Evolutionary conservation across 2,888 invertebrate species (phyloP).

Genomic region (Cephus spinipes): DNA sequence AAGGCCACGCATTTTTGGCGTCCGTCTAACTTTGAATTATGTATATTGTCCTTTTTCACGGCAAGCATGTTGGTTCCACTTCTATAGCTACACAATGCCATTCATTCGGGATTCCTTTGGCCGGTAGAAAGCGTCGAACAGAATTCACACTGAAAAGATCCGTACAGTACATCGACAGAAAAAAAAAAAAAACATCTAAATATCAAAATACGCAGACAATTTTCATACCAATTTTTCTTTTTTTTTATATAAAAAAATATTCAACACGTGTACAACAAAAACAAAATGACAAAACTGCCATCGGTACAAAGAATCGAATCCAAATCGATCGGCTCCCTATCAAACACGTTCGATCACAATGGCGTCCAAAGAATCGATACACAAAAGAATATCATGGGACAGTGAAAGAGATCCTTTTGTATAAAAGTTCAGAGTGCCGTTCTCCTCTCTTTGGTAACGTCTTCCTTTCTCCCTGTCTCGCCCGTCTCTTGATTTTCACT

Average conservation of each 20-base stretch:
- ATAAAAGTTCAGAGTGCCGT: not conserved
- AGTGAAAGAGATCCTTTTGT: slow-evolving; percentile 9
- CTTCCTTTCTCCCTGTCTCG: slow-evolving; percentile 10
- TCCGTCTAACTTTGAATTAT: slow-evolving; percentile 41
- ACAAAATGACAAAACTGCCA: not conserved
- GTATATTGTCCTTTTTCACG: slow-evolving; percentile 27
- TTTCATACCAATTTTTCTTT: not conserved
- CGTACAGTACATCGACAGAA: not conserved
- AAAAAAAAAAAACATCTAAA: not conserved
- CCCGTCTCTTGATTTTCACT: slow-evolving; percentile 11
- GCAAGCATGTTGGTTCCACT: not conserved
- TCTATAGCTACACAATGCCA: not conserved
- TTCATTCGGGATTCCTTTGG: not conserved
- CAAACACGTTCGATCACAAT: slow-evolving; percentile 1
- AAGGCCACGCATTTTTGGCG: slow-evolving; percentile 38
- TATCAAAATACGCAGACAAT: not conserved
- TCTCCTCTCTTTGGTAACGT: slow-evolving; percentile 2
- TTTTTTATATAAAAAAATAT: not conserved
- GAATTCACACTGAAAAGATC: not conserved
- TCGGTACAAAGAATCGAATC: not conserved
- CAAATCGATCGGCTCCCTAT: slow-evolving; percentile 9
- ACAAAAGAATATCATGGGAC: slow-evolving; percentile 10
- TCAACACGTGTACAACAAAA: not conserved
- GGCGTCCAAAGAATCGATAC: not conserved
- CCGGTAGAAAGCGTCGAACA: not conserved